Conservation (phyloP, 2,113 vertebrate species). For the Clarias gariepinus region DNA sequence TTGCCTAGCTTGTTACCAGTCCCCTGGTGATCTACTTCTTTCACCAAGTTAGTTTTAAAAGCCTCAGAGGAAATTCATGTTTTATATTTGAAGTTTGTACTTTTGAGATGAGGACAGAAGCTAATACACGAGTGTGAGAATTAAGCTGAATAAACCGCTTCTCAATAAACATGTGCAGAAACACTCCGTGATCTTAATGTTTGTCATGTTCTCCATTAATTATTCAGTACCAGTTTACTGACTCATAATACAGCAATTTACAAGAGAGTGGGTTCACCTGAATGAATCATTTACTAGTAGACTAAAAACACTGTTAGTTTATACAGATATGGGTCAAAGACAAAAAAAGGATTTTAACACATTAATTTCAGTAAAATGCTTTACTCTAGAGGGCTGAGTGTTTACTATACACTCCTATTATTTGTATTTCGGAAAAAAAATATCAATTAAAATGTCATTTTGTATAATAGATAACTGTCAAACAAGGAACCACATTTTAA, state of each 20-base stretch:
- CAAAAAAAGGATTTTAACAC: neutral
- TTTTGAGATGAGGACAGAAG: neutral
- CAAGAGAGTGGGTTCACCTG: neutral
- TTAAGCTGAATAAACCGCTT: neutral
- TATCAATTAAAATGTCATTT: neutral
- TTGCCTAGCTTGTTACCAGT: neutral
- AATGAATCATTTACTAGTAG: neutral
- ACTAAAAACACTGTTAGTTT: neutral
- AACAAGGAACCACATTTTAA: neutral
- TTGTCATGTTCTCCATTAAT: neutral
- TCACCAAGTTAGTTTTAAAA: constrained; percentile 2
- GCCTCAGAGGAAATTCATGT: neutral
- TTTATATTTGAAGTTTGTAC: neutral
- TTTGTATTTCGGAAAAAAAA: neutral
- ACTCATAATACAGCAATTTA: neutral
- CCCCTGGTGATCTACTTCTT: neutral
- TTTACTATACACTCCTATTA: neutral
- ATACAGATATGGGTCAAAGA: neutral
- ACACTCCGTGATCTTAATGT: neutral
- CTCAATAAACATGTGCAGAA: constrained; percentile 2
- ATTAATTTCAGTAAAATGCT: neutral
- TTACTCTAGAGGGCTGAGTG: neutral
- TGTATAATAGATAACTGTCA: neutral
- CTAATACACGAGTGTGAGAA: neutral
- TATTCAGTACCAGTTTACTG: neutral